Evolutionary conservation across 2,888 invertebrate species (phyloP).

Genomic region (Laothoe populi): DNA sequence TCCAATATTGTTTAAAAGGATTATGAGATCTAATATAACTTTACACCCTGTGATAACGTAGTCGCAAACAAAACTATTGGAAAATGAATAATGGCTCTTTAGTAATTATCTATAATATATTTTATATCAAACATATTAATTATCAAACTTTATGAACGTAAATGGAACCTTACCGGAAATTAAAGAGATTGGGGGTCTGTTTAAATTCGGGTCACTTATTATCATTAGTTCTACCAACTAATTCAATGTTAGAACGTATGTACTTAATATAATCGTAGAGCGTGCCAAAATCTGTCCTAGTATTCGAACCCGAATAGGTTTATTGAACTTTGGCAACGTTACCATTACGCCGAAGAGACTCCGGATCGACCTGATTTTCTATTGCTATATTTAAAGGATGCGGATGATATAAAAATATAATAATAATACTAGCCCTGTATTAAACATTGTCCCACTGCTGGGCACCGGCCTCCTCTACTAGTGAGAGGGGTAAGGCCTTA

Average conservation of each 20-base stretch:
- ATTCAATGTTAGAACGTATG: too few species aligned
- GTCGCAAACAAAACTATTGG: neutral
- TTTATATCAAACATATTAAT: neutral
- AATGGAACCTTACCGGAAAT: neutral
- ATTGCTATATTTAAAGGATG: neutral
- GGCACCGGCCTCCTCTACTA: too few species aligned
- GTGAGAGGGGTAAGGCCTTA: too few species aligned
- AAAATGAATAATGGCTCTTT: neutral
- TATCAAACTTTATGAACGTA: neutral
- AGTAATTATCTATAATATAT: neutral
- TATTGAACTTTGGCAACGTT: neutral
- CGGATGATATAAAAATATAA: too few species aligned
- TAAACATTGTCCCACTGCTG: too few species aligned
- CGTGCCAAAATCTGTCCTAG: neutral
- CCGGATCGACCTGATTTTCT: neutral
- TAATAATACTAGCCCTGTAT: too few species aligned
- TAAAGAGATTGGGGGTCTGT: neutral
- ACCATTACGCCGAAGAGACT: neutral
- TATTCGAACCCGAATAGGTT: neutral
- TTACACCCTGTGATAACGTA: neutral
- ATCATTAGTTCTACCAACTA: neutral
- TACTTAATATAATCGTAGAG: too few species aligned
- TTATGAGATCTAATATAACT: conserved; percentile 6
- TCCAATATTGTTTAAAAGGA: neutral
- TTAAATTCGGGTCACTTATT: neutral